These are phyloP conservation scores for Phalanger gymnotis DNA, from an alignment of 2,797 vertebrate genomes.

Conservation along the genomic window DNA sequence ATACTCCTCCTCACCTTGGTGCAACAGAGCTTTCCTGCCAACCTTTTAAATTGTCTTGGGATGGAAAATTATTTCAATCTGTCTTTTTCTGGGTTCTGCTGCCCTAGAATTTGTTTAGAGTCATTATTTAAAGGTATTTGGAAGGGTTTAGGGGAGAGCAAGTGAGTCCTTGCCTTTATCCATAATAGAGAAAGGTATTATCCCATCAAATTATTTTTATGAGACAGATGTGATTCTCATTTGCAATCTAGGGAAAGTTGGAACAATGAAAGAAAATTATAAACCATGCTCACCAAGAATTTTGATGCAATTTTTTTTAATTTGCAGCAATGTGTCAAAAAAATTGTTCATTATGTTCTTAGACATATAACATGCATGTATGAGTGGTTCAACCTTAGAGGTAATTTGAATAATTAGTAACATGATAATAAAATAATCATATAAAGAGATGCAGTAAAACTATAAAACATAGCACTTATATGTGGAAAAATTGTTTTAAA, in stretches of 20 bases:
- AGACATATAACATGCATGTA: not conserved
- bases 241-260: not conserved
- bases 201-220: not conserved
- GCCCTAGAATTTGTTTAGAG: too few relatives aligned
- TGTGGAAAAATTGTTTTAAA: not conserved
- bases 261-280: not conserved
- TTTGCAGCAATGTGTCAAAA: not conserved
- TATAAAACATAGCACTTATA: not conserved
- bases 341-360: not conserved
- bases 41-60: too few relatives aligned
- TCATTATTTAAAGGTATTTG: too few relatives aligned
- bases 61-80: too few relatives aligned
- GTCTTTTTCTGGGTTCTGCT: too few relatives aligned
- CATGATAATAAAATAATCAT: not conserved
- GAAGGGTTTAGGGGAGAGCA: too few relatives aligned
- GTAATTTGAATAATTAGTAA: not conserved
- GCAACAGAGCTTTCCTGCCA: too few relatives aligned
- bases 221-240: not conserved
- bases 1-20: too few relatives aligned
- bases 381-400: not conserved
- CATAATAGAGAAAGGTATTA: not conserved
- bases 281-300: not conserved
- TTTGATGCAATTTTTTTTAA: not conserved
- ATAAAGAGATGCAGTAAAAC: not conserved
- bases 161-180: too few relatives aligned